phyloP scores from a whole-genome alignment of 2,113 vertebrate species.

The Stegastes partitus region DNA sequence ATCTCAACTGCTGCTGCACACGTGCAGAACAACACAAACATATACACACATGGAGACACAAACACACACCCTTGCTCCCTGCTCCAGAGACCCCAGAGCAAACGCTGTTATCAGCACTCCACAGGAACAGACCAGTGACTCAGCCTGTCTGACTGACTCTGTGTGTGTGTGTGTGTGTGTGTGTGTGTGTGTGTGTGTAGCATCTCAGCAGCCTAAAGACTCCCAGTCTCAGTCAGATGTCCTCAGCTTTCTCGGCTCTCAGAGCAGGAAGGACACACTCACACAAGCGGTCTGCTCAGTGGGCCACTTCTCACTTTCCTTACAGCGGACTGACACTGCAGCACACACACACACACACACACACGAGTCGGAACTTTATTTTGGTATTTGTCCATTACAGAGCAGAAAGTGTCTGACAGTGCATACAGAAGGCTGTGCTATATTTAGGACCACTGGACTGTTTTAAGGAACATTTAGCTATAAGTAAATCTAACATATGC shows the following conservation, averaged over 20 bases:
- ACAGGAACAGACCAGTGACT: constrained; percentile 74
- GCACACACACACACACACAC: constrained; percentile 16
- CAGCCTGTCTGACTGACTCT: constrained; percentile 53
- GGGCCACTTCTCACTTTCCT: constrained; percentile 7
- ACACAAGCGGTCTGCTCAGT: constrained; percentile 21
- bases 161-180: constrained; percentile 30
- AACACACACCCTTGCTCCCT: constrained; percentile 43
- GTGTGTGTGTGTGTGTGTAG: neutral
- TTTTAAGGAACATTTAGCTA: neutral
- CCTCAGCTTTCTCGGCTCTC: constrained; percentile 36
- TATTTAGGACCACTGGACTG: neutral
- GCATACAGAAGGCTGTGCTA: neutral
- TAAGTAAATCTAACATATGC: too few species aligned
- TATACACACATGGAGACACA: constrained; percentile 28
- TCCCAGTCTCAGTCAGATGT: constrained; percentile 55
- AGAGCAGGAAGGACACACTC: constrained; percentile 35
- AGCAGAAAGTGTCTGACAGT: neutral
- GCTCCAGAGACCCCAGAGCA: constrained; percentile 62
- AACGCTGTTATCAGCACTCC: constrained; percentile 76
- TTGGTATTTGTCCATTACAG: neutral
- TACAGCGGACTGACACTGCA: neutral
- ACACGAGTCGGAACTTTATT: neutral
- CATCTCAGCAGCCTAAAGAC: constrained; percentile 39
- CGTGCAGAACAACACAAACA: constrained; percentile 28
- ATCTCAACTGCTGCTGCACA: constrained; percentile 45